Base-by-base conservation (phyloP, 2,888 invertebrate genomes). In the Busseola fusca region DNA sequence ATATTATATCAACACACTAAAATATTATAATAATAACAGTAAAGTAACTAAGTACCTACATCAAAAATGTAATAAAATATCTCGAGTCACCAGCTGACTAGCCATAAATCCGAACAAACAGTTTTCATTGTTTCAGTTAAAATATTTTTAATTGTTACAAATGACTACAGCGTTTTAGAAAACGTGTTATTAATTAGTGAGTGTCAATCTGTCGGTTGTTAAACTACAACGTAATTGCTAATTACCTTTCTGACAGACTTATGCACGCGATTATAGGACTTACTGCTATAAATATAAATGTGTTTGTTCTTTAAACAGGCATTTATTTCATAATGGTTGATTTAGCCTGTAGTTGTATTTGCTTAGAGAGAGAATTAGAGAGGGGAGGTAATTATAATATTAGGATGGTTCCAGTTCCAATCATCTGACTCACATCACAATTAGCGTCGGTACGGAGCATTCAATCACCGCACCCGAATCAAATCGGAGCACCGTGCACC, bases 151-250 rank as follows among this genome's bases (percentile, higher is more conserved):
- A 58, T 71, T 65, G 58, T 40, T 52, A 62, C 64, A 64, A 80
- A 72, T 64, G 52, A 58, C 16, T 30, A n/a, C 12, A 62, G 37
- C 40, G 64, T 64, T 72, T 72, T 81, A 79, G 81, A 81, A 79
- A 77, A 18, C 68, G 62, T 37, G 34, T 64, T 59, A 81, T 72
- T 72, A 76, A 78, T 72, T 58, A 62, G 54, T 2, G 5, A 56
- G 56, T 65, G 81, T 76, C 81, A 78, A 76, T 81, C 64, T 57
- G 62, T 54, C 16, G n/a, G 42, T 57, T 42, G 80, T 66, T 70
- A 60, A n/a, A 50, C 40, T 45, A 34, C 76, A 18, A 42, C 21
- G 45, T 68, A 60, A 76, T 81, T 70, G 58, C 56, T 78, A 45
- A 74, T 76, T 63, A 37, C 18, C 18, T 18, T 81, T 62, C 76